Evolutionary conservation across 2,113 vertebrate genomes (phyloP).

Genomic region (Sinocyclocheilus anophthalmus): DNA sequence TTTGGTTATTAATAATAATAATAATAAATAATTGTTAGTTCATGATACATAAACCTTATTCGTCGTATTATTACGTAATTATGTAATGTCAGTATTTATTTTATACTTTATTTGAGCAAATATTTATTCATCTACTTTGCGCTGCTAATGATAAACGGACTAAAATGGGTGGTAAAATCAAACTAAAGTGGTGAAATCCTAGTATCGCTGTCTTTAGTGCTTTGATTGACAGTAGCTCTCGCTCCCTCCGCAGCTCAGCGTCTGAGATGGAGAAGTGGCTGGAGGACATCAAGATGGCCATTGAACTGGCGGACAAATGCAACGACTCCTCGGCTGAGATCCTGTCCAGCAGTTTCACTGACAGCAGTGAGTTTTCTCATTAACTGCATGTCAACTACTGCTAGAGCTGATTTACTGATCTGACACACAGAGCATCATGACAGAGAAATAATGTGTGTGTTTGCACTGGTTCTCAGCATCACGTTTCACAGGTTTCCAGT

Average conservation of each 20-base stretch:
- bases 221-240: background rate
- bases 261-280: constrained; percentile 95
- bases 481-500: background rate
- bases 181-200: background rate
- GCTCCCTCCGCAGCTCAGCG: constrained; percentile 70
- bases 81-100: background rate
- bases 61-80: background rate
- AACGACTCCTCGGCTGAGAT: constrained; percentile 82
- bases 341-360: constrained; percentile 79
- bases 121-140: too few relatives aligned
- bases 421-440: too few relatives aligned
- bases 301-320: constrained; percentile 86
- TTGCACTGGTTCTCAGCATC: background rate
- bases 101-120: background rate
- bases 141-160: too few relatives aligned
- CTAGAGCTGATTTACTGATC: background rate
- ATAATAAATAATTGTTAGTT: background rate
- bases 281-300: constrained; percentile 91
- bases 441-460: background rate
- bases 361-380: constrained; percentile 83
- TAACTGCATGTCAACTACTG: background rate
- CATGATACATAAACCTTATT: background rate
- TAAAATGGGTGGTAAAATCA: too few relatives aligned
- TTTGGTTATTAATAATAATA: background rate
- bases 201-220: background rate